Evolutionary conservation across 2,113 vertebrate genomes (phyloP).

Genomic region (Hippolais icterina): DNA sequence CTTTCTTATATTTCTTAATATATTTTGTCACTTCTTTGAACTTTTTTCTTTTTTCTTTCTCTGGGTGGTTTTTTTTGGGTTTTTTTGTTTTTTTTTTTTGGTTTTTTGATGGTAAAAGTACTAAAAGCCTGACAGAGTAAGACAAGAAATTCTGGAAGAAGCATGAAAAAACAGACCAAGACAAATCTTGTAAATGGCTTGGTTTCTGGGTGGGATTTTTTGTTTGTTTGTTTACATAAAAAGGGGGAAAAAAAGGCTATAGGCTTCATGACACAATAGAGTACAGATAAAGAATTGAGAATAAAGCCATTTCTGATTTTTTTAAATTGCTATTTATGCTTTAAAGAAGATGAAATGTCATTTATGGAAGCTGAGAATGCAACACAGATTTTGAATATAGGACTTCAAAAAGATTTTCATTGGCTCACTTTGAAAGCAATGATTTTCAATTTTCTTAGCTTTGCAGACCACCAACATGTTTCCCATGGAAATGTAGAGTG

Average conservation of each 20-base stretch:
- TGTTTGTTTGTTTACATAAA: conserved; percentile 29
- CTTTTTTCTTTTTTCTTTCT: background rate
- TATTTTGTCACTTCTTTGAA: background rate
- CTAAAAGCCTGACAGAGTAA: background rate
- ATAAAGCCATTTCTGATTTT: conserved; percentile 7
- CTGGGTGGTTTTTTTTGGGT: too few relatives aligned
- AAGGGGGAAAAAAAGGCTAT: background rate
- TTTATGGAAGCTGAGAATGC: conserved; percentile 39
- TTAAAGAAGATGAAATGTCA: conserved; percentile 30
- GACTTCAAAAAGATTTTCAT: conserved; percentile 35
- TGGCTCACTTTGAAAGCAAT: conserved; percentile 26
- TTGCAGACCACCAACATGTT: conserved; percentile 52
- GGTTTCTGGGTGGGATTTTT: conserved; percentile 55
- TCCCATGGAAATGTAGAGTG: conserved; percentile 24
- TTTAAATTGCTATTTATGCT: background rate
- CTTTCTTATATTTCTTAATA: background rate
- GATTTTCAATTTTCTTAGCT: conserved; percentile 27
- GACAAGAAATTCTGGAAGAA: conserved; percentile 22
- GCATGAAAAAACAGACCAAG: background rate
- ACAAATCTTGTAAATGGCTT: background rate
- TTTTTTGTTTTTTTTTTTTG: background rate
- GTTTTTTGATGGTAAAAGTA: background rate
- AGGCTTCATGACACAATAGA: conserved; percentile 24
- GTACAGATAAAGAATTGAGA: background rate
- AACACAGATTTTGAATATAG: conserved; percentile 49